Percentiles rank a stretch among this genome's conserved stretches.
These are phyloP conservation scores for Drosophila kuntzei DNA, from an alignment of 2,888 invertebrate genomes.

Conservation along the genomic window DNA sequence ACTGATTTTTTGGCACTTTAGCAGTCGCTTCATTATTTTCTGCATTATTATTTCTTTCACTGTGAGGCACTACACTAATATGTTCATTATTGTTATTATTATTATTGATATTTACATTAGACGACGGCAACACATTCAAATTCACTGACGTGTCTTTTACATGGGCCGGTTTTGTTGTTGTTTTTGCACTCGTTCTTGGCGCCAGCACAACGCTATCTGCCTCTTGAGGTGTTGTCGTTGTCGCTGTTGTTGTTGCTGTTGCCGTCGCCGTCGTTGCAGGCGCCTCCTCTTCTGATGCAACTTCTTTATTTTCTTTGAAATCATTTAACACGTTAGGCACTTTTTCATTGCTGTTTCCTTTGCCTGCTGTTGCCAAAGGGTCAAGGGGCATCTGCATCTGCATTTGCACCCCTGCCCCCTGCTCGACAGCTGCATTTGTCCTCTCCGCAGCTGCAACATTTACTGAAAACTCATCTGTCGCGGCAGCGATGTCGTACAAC, in stretches of 20 bases:
- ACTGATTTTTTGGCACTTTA: constrained; percentile 36
- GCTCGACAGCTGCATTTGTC: constrained; percentile 21
- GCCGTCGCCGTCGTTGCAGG: neutral
- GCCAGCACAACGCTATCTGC: constrained; percentile 26
- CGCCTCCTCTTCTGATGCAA: constrained; percentile 24
- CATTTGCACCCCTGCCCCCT: neutral
- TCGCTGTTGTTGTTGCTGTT: neutral
- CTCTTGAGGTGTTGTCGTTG: constrained; percentile 20
- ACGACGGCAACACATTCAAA: constrained; percentile 24
- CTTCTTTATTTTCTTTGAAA: constrained; percentile 32
- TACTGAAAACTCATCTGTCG: constrained; percentile 57
- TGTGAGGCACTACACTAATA: constrained; percentile 55
- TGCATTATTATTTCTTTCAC: constrained; percentile 44
- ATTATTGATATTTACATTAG: constrained; percentile 67
- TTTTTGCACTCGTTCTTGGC: constrained; percentile 52
- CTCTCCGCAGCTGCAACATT: constrained; percentile 12
- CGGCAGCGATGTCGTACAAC: constrained; percentile 71
- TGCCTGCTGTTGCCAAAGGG: constrained; percentile 27
- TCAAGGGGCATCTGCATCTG: neutral
- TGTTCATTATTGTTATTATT: constrained; percentile 34
- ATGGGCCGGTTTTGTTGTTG: constrained; percentile 10
- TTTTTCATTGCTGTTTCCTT: constrained; percentile 14
- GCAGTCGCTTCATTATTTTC: constrained; percentile 53
- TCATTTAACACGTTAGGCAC: constrained; percentile 27
- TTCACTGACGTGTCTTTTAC: constrained; percentile 72